phyloP scores from a whole-genome alignment of 2,113 vertebrate species.

The Motacilla tschutschensis region DNA sequence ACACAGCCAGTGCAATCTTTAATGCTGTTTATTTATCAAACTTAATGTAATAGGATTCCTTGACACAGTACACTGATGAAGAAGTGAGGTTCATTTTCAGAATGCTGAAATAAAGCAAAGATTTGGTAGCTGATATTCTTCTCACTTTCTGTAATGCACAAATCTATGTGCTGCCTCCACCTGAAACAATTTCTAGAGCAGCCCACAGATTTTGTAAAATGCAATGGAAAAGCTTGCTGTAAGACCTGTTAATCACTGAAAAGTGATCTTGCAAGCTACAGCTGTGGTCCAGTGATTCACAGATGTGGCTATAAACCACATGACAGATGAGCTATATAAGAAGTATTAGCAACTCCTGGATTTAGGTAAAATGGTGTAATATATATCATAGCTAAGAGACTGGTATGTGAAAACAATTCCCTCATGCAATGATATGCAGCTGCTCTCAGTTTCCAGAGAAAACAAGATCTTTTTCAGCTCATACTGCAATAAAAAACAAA shows the following conservation, averaged over 20 bases:
- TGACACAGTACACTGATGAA: conserved; percentile 48
- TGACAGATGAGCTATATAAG: background rate
- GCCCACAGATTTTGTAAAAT: conserved; percentile 2
- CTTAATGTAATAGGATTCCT: conserved; percentile 42
- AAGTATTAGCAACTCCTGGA: conserved; percentile 31
- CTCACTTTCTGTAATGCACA: background rate
- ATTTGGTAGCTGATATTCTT: background rate
- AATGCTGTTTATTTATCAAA: conserved; percentile 61
- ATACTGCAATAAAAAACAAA: background rate
- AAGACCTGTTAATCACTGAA: conserved; percentile 18
- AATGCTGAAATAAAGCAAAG: conserved; percentile 36
- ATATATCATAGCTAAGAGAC: conserved; percentile 1
- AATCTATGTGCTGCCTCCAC: background rate
- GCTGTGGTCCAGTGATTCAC: conserved; percentile 9
- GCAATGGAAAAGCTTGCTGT: background rate
- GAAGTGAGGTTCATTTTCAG: conserved; percentile 40
- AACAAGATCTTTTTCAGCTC: background rate
- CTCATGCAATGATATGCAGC: conserved; percentile 16
- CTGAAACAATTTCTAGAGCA: conserved; percentile 3
- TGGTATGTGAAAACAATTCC: conserved; percentile 28
- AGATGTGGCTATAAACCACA: background rate
- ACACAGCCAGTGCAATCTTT: conserved; percentile 41
- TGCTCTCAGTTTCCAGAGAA: background rate
- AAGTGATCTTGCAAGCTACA: background rate
- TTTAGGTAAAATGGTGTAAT: conserved; percentile 30